Evolutionary conservation across 2,113 vertebrate genomes (phyloP), one percentile per base, ranked within the genome.

Genomic region (Osmerus eperlanus): DNA sequence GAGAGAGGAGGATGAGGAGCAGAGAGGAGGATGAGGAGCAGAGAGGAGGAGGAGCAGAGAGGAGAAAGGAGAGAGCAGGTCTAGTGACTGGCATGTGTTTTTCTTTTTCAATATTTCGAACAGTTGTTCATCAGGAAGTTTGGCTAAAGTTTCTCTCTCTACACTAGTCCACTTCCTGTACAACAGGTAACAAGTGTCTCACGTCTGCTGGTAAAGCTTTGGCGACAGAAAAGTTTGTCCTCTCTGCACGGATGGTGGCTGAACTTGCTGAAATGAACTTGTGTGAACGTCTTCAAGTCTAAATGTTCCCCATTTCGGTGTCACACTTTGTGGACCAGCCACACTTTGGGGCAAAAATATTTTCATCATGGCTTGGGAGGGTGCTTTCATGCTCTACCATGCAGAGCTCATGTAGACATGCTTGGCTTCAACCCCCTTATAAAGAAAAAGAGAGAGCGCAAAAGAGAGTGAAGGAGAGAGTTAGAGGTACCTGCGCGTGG

Each of bases 371-470:
- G 83, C 76, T 84, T 78, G 77, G 87, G 84, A 84, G 83, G 88
- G 89, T 90, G 89, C 95, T 96, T 98, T 99, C 85, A 90, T 90
- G 89, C 96, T 94, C 94, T 92, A 93, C 91, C 95, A 96, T 93
- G 92, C 93, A 85, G 94, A 94, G 95, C 96, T 97, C 95, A 95
- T 94, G 95, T 92, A 93, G 95, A 95, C 94, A 95, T 94, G 94
- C 94, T 95, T 94, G 94, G 92, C 95, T 97, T 96, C 96, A 97
- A 97, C 94, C 94, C 96, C 94, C 97, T 97, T 98, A 96, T 96
- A 96, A 98, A 96, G 94, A 89, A 90, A 85, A 67, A 54, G 61
- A 72, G 67, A 73, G 52, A 25, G 0, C 0, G 73, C 79, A 63
- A 79, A 74, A 84, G 73, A 80, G 75, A 11, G 41, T 11, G 41